These are phyloP conservation scores for Carettochelys insculpta DNA, from an alignment of 2,113 vertebrate species.

Conservation along the genomic window DNA sequence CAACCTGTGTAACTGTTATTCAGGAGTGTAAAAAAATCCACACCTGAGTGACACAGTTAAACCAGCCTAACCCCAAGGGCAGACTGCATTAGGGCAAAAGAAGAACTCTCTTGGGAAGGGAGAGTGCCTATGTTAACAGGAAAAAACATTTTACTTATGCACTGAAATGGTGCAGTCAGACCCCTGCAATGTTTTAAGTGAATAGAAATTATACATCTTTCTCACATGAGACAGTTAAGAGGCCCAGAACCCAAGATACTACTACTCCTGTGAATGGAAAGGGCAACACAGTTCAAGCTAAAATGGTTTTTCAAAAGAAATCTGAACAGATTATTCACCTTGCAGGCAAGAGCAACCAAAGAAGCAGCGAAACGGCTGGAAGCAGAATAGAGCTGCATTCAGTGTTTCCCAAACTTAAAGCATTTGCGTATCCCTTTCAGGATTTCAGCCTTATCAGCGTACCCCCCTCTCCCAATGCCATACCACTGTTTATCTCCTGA, in stretches of 20 bases:
- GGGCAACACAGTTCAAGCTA: neutral
- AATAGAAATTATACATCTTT: neutral
- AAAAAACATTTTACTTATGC: neutral
- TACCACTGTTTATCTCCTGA: no score
- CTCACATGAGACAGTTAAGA: neutral
- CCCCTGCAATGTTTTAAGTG: neutral
- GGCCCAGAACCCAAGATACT: neutral
- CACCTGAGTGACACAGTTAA: neutral
- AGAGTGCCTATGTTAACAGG: no score
- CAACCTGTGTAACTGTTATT: no score
- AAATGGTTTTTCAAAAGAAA: neutral
- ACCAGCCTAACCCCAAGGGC: neutral
- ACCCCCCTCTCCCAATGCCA: no score
- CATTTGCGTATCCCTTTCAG: no score
- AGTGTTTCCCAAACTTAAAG: no score
- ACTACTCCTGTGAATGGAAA: neutral
- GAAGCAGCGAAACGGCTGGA: neutral
- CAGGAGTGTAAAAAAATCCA: neutral
- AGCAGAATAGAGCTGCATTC: neutral
- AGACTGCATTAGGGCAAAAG: neutral
- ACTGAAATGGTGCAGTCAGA: neutral
- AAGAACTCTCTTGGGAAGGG: neutral
- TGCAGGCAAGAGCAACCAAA: neutral
- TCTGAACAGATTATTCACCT: neutral
- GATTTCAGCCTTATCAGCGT: no score